These are phyloP conservation scores for Puffinus mauretanicus DNA, from an alignment of 2,113 vertebrate genomes.

Conservation along the genomic window DNA sequence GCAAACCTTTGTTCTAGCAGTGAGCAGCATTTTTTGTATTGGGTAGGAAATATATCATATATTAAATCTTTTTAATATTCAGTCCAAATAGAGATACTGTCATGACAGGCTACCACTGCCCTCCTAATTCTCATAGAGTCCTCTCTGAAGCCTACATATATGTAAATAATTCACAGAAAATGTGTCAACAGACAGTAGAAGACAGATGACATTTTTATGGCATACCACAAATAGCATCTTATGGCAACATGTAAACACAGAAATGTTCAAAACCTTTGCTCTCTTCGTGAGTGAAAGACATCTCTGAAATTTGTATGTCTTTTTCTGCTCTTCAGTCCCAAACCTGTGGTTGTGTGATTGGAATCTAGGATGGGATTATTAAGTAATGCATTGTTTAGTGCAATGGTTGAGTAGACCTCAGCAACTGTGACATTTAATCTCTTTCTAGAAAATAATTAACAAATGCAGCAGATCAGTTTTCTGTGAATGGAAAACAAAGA, in stretches of 20 bases:
- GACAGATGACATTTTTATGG: not conserved
- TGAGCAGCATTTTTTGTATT: not conserved
- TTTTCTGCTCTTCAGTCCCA: not conserved
- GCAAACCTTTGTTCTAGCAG: not conserved
- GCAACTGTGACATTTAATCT: not conserved
- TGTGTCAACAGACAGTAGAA: not conserved
- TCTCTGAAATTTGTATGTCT: not conserved
- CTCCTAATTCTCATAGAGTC: not conserved
- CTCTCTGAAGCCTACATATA: not conserved
- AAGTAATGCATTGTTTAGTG: not conserved
- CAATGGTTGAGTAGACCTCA: not conserved
- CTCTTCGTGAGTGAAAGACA: not conserved
- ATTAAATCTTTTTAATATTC: not conserved
- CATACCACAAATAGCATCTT: not conserved
- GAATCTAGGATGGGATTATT: not conserved
- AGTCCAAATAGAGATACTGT: not conserved
- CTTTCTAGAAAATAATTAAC: slow-evolving; percentile 1
- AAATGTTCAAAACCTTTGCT: not conserved
- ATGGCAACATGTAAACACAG: not conserved
- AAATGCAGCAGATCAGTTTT: not conserved
- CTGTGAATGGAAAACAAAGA: not conserved
- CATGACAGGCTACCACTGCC: not conserved
- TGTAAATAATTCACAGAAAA: not conserved
- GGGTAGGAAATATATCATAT: not conserved
- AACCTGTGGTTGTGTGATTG: not conserved